Conservation (phyloP, 2,113 vertebrate species). For the Furnarius figulus region DNA sequence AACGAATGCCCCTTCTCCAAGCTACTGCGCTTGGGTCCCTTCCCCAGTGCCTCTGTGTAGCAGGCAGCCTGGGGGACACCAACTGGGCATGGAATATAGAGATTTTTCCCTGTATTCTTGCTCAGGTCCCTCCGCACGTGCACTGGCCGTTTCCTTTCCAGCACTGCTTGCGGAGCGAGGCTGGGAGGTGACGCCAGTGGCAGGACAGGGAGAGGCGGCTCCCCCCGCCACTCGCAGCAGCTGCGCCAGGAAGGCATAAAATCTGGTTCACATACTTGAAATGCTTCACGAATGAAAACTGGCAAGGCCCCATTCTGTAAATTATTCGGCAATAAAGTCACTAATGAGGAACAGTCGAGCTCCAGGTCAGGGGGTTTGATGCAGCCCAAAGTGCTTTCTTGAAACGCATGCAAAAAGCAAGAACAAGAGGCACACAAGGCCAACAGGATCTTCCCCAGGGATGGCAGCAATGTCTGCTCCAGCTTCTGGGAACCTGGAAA, state of each 20-base stretch:
- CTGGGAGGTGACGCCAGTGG: not conserved
- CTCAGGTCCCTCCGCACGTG: fast-evolving
- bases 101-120: not conserved
- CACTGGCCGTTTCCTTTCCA: fast-evolving
- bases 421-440: not conserved
- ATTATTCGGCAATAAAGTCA: slow-evolving; percentile 70
- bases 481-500: not conserved
- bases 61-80: not conserved
- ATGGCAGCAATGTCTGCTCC: not conserved
- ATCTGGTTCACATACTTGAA: slow-evolving; percentile 67
- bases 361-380: not conserved
- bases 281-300: slow-evolving; percentile 68
- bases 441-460: not conserved
- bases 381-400: not conserved
- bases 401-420: not conserved
- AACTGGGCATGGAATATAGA: fast-evolving
- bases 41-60: fast-evolving
- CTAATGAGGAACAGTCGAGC: slow-evolving; percentile 45
- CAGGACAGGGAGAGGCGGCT: not conserved
- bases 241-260: slow-evolving; percentile 65
- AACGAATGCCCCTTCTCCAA: not conserved
- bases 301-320: slow-evolving; percentile 59
- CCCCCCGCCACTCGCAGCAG: slow-evolving; percentile 8
- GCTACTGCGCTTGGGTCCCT: fast-evolving
- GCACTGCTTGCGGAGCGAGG: fast-evolving